Conservation (phyloP, 2,888 invertebrate species). For the Alsophila aescularia region DNA sequence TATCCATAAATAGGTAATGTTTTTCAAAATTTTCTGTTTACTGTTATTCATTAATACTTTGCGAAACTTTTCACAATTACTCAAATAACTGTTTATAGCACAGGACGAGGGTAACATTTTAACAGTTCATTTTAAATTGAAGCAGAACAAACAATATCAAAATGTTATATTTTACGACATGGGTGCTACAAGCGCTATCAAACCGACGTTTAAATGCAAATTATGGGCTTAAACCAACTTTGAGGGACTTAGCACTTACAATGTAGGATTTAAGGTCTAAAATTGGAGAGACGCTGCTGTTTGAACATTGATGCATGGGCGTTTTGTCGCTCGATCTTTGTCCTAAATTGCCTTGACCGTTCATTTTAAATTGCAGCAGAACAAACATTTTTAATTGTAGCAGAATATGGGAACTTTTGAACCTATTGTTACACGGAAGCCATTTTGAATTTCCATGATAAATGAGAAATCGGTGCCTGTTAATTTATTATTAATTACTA, state of each 20-base stretch:
- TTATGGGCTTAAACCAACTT: constrained; percentile 24
- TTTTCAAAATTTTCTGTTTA: no score
- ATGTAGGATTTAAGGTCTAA: no score
- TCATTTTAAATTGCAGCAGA: no score
- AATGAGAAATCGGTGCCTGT: constrained; percentile 14
- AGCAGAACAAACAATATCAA: constrained; percentile 37
- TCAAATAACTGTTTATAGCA: background rate
- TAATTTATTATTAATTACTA: constrained; percentile 5
- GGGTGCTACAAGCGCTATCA: constrained; percentile 36
- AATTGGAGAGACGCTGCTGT: background rate
- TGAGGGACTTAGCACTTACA: no score
- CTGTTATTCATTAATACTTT: no score
- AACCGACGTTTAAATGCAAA: constrained; percentile 31
- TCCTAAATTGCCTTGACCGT: constrained; percentile 36
- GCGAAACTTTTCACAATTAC: background rate
- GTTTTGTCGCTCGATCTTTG: constrained; percentile 31
- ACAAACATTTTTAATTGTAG: no score
- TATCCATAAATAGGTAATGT: no score
- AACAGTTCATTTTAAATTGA: constrained; percentile 32
- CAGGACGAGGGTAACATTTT: constrained; percentile 12
- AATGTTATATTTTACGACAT: constrained; percentile 37
- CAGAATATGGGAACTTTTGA: constrained; percentile 30
- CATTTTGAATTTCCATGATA: constrained; percentile 32
- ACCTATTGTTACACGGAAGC: constrained; percentile 27
- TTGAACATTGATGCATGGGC: constrained; percentile 23